Conservation (phyloP, 2,113 vertebrate species). For the Datnioides undecimradiatus region DNA sequence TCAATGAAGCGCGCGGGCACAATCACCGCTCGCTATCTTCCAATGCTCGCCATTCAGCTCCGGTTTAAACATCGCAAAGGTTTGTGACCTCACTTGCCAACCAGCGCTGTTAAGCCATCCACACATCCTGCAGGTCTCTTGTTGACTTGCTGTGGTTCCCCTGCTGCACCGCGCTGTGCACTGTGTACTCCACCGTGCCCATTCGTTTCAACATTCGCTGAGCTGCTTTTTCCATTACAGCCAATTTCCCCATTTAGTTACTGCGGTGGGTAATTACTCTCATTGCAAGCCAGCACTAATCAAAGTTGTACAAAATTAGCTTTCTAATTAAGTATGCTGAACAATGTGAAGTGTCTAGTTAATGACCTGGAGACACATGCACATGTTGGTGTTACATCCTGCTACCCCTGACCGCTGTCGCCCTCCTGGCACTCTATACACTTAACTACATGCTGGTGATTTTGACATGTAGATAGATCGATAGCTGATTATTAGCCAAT, state of each 20-base stretch:
- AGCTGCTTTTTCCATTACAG: conserved; percentile 30
- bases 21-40: conserved; percentile 8
- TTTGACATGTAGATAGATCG: conserved; percentile 52
- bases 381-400: not conserved
- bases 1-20: conserved; percentile 60
- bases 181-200: not conserved
- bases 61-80: conserved; percentile 6
- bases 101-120: not conserved
- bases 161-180: not conserved
- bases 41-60: not conserved
- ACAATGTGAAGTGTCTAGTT: conserved; percentile 23
- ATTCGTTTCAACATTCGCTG: conserved; percentile 35
- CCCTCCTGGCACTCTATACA: conserved; percentile 18
- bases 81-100: conserved; percentile 17
- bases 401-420: not conserved
- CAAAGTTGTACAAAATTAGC: conserved; percentile 55
- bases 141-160: not conserved
- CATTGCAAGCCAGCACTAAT: conserved; percentile 63
- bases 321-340: conserved; percentile 43
- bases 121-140: not conserved
- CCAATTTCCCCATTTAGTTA: conserved; percentile 37
- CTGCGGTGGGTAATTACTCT: conserved; percentile 58
- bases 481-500: conserved; percentile 73
- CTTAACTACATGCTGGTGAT: conserved; percentile 48
- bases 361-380: conserved; percentile 1